A percentile compares a stretch with the other conserved stretches of the same genome.
Conservation (phyloP, 2,113 vertebrate species). For the Mystacornis crossleyi region DNA sequence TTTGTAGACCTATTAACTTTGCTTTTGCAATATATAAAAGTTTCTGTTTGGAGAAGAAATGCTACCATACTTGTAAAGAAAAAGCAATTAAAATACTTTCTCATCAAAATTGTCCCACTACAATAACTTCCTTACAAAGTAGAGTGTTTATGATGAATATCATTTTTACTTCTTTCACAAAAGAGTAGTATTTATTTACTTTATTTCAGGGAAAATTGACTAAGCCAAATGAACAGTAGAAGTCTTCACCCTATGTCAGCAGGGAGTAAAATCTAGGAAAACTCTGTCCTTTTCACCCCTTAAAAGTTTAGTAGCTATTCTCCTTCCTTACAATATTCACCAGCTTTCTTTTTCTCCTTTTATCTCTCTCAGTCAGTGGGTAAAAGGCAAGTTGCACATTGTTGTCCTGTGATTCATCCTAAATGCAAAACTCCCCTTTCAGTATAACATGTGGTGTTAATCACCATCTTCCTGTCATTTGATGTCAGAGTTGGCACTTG, state of each 20-base stretch:
- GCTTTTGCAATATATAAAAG: not conserved
- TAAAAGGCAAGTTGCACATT: not conserved
- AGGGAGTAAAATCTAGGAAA: not conserved
- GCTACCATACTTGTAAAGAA: not conserved
- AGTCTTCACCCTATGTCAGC: not conserved
- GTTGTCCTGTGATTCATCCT: not conserved
- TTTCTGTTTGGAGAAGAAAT: not conserved
- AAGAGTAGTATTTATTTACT: not conserved
- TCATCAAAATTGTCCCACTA: not conserved
- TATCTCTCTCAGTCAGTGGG: not conserved
- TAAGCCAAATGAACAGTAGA: not conserved
- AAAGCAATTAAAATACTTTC: not conserved
- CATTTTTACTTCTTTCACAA: not conserved
- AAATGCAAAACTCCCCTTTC: not conserved
- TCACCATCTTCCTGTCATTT: not conserved
- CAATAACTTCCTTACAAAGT: not conserved
- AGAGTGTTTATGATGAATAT: not conserved
- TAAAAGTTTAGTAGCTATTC: not conserved
- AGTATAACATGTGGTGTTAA: slow-evolving; percentile 10
- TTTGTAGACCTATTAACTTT: not conserved
- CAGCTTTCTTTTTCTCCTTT: not conserved
- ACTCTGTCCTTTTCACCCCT: not conserved
- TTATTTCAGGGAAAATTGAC: not conserved
- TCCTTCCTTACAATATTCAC: not conserved
- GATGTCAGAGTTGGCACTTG: slow-evolving; percentile 7